These are phyloP conservation scores for Oplegnathus fasciatus DNA, from an alignment of 2,113 vertebrate species.

Conservation along the genomic window DNA sequence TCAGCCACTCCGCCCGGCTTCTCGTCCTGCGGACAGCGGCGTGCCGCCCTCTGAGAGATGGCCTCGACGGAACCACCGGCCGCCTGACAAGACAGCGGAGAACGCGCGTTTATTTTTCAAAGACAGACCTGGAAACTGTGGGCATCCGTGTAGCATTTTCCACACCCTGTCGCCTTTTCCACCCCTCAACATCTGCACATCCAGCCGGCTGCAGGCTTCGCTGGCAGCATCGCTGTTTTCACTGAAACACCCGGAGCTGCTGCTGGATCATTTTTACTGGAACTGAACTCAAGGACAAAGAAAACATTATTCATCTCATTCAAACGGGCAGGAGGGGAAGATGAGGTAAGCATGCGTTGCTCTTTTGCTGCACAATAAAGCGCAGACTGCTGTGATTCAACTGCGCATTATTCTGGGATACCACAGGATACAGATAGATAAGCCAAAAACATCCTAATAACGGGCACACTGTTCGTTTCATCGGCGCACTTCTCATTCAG, in stretches of 20 bases:
- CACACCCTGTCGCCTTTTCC: constrained; percentile 69
- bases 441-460: not conserved
- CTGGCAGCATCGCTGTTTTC: constrained; percentile 29
- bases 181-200: constrained; percentile 74
- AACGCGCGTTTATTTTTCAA: not conserved
- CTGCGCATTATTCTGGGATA: constrained; percentile 22
- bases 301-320: constrained; percentile 22
- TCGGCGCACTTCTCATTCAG: not conserved
- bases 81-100: constrained; percentile 38
- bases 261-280: not conserved
- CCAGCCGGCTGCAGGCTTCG: constrained; percentile 39
- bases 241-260: not conserved
- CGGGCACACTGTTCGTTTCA: not conserved
- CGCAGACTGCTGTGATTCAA: constrained; percentile 22
- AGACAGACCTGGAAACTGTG: constrained; percentile 62
- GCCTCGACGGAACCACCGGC: constrained; percentile 52
- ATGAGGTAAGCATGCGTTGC: constrained; percentile 82
- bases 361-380: constrained; percentile 42
- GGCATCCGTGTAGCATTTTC: constrained; percentile 55
- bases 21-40: constrained; percentile 61
- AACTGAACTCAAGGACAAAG: constrained; percentile 36
- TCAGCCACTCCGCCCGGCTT: constrained; percentile 62
- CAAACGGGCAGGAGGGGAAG: constrained; percentile 53
- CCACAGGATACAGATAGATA: not conserved
- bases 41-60: constrained; percentile 73